A percentile compares a stretch with the other conserved stretches of the same genome.
These are phyloP conservation scores for Euura lappo DNA, from an alignment of 1,140 invertebrate species.

Conservation along the genomic window DNA sequence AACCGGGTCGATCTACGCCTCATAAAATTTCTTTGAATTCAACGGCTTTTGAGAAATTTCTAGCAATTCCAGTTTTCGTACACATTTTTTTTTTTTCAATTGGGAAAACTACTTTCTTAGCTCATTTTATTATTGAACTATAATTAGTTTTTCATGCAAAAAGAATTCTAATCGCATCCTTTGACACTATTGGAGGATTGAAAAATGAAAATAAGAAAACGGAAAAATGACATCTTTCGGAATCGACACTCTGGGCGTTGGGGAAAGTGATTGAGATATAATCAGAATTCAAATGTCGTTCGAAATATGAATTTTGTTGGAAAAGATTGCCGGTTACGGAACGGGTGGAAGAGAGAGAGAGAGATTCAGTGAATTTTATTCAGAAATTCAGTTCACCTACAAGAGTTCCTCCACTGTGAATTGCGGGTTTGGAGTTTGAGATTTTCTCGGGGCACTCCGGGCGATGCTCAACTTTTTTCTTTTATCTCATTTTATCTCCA, in stretches of 20 bases:
- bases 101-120: too few relatives aligned
- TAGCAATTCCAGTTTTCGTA: too few relatives aligned
- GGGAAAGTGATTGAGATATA: not conserved
- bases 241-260: too few relatives aligned
- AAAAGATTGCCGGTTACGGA: constrained; percentile 4
- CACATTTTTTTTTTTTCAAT: too few relatives aligned
- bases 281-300: not conserved
- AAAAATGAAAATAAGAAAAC: too few relatives aligned
- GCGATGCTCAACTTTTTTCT: constrained; percentile 3
- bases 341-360: not conserved
- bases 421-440: not conserved
- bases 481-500: constrained; percentile 10
- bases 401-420: not conserved
- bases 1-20: too few relatives aligned
- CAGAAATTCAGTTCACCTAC: constrained; percentile 2
- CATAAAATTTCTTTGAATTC: too few relatives aligned
- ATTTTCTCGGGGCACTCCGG: not conserved
- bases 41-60: not conserved
- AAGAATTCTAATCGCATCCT: not conserved
- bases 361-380: not conserved
- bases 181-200: not conserved
- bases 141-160: not conserved
- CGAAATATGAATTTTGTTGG: not conserved
- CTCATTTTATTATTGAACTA: not conserved
- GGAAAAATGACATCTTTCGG: too few relatives aligned